Percentiles rank a stretch among this genome's conserved stretches.
Evolutionary conservation across 1,140 invertebrate genomes (phyloP).

Genomic region (Eueides isabella): DNA sequence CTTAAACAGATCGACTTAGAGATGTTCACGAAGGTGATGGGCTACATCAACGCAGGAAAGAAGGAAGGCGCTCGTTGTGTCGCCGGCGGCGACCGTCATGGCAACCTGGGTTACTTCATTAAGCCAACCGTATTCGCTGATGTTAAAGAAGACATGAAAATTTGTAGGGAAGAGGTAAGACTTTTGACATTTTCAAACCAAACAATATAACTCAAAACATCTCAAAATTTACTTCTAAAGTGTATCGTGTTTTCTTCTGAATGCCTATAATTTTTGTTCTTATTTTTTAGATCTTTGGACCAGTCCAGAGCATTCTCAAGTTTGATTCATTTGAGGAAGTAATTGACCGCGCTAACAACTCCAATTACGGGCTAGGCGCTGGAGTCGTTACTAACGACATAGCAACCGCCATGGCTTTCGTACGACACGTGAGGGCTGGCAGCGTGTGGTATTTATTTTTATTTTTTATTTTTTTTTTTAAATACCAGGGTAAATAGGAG

Average conservation of each 20-base stretch:
- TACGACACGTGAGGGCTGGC: constrained; percentile 91
- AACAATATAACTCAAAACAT: too few relatives aligned
- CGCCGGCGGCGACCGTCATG: constrained; percentile 85
- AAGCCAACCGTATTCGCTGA: constrained; percentile 92
- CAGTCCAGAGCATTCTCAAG: constrained; percentile 95
- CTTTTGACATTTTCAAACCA: background rate
- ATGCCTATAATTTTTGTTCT: background rate
- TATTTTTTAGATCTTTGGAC: constrained; percentile 89
- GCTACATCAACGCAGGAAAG: constrained; percentile 87
- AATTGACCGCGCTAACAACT: constrained; percentile 93
- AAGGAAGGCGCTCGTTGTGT: constrained; percentile 88
- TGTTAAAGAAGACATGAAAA: constrained; percentile 91
- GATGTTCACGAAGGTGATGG: constrained; percentile 87
- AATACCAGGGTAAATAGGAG: too few relatives aligned
- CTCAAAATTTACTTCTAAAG: too few relatives aligned
- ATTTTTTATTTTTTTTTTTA: constrained; percentile 6
- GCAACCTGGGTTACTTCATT: constrained; percentile 88
- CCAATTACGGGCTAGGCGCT: constrained; percentile 95
- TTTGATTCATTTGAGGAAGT: constrained; percentile 95
- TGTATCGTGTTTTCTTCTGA: too few relatives aligned
- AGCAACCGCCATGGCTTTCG: constrained; percentile 89
- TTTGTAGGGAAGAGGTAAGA: constrained; percentile 89
- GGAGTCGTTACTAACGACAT: constrained; percentile 95
- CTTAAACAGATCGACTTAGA: constrained; percentile 85
- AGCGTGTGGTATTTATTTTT: constrained; percentile 93